Evolutionary conservation across 2,113 vertebrate species (phyloP), one percentile per base, ranked within the genome.

Genomic region (Dromiciops gliroides): DNA sequence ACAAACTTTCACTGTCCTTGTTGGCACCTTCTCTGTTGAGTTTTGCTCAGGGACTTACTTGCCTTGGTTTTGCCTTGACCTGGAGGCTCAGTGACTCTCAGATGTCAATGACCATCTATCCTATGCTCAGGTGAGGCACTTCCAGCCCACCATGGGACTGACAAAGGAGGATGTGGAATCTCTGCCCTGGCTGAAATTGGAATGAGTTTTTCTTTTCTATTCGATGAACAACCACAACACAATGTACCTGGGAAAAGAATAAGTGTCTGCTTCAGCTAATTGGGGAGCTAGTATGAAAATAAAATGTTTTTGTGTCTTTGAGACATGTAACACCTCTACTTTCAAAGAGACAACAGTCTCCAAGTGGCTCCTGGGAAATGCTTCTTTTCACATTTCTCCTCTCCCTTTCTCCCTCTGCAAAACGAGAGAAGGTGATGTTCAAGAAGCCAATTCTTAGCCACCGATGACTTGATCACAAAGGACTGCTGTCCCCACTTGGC

Each of bases 191-290:
- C 22, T 51, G 9, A 97, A 96, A 88, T 53, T 47, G 49, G 95
- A 94, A 93, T 98, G 97, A 95, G 89, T 95, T 97, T 97, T 95
- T 93, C 97, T 96, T 96, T 97, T 96, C 94, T 97, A 90, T 97
- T 89, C 93, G 92, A 95, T 31, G 94, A 97, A 95, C 93, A 96
- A 93, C 25, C 48, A 47, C 47, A 97, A 95, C 51, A 95, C 90
- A 94, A 48, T 91, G 53, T 92, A 56, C 96, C 97, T 95, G 94
- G 97, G 94, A 92, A 97, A 96, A 98, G 49, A 92, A 88, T 93
- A 92, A 90, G 93, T 97, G 91, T 93, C 93, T 95, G 93, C 91
- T 90, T 83, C 75, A 56, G 56, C 90, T 95, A 96, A 98, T 93
- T 95, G 96, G 95, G 91, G 93, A 97, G 60, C 91, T 90, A 97